Percentiles rank a stretch among this genome's conserved stretches.
Evolutionary conservation across 2,113 vertebrate genomes (phyloP).

Genomic region (Neotragus pygmaeus): DNA sequence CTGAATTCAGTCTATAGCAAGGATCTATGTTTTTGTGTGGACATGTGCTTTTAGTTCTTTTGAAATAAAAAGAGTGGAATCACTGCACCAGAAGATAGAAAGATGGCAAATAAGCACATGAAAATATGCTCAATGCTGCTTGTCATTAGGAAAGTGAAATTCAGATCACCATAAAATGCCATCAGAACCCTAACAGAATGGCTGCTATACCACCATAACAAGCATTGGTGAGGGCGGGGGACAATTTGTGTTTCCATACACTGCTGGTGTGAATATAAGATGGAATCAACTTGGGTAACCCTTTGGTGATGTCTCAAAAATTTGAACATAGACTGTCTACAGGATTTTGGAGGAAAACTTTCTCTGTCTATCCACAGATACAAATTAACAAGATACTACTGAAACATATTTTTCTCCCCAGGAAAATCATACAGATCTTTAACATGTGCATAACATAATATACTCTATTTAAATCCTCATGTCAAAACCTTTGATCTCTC

Average conservation of each 20-base stretch:
- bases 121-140: background rate
- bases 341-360: slow-evolving; percentile 22
- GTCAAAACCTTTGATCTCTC: slow-evolving; percentile 46
- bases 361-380: slow-evolving; percentile 21
- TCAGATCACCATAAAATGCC: background rate
- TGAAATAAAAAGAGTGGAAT: background rate
- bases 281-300: background rate
- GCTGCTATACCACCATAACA: background rate
- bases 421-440: slow-evolving; percentile 7
- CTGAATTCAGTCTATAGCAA: background rate
- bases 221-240: background rate
- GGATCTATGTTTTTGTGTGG: background rate
- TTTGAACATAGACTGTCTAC: background rate
- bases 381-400: slow-evolving; percentile 8
- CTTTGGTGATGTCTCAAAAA: background rate
- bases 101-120: background rate
- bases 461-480: background rate
- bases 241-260: background rate
- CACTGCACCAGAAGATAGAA: background rate
- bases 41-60: background rate
- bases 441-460: slow-evolving; percentile 8
- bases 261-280: background rate
- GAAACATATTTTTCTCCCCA: background rate
- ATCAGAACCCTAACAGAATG: background rate
- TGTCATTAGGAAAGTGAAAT: background rate